Evolutionary conservation across 2,113 vertebrate genomes (phyloP), one percentile per base, ranked within the genome.

Genomic region (Athene noctua): DNA sequence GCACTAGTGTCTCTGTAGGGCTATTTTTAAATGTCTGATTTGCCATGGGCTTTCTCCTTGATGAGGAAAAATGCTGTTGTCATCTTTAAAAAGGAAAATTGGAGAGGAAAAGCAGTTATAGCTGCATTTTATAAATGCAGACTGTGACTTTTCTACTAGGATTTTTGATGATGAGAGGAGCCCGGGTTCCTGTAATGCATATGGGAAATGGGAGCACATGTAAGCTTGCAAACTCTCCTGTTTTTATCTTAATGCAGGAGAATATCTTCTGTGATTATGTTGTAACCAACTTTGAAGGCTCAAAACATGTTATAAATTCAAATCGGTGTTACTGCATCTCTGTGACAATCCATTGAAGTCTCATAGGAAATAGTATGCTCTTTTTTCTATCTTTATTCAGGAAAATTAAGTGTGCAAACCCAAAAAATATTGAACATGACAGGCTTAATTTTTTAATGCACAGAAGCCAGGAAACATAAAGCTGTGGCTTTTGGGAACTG

Each of bases 391-490:
- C 82, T 80, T 81, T 88, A 61, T 75, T 94, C 81, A 71, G 91
- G 77, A 91, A 94, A 94, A 94, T 91, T 26, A 94, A 88, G 67
- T 63, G 63, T 88, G 86, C 74, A 62, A 87, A 86, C 36, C 74
- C 63, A 67, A 77, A 92, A 91, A 40, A 32, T 67, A 90, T 88
- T 0, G 1, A 92, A 94, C 82, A 75, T 91, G 94, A 82, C 83
- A 92, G 82, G 80, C 94, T 91, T 84, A 72, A 89, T 97, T 96
- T 91, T 95, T 86, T 67, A 94, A 95, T 61, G 92, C 40, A 3
- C 40, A 32, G 66, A 36, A 95, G 80, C 27, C 54, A 25, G 73
- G 47, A 61, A 79, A 30, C 3, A 5, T 10, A 57, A 52, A 92
- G 86, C 79, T 4, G 9, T 51, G 73, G 66, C 84, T 80, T 63